Evolutionary conservation across 2,797 vertebrate genomes (phyloP).

Genomic region (Rhynchonycteris naso): DNA sequence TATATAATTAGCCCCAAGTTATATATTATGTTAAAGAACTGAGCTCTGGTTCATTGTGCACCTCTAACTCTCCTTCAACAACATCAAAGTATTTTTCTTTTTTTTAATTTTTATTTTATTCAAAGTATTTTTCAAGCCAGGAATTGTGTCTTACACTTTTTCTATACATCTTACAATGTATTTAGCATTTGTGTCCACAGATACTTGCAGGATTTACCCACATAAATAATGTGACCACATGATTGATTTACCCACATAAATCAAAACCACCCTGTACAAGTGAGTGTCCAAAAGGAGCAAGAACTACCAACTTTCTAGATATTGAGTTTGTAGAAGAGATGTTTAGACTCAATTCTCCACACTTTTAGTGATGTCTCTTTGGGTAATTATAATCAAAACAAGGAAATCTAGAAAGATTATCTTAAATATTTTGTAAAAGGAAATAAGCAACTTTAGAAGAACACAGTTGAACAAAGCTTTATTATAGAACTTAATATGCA

Average conservation of each 20-base stretch:
- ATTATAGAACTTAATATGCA: background rate
- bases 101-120: too few relatives aligned
- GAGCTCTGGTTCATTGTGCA: background rate
- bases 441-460: conserved; percentile 30
- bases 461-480: conserved; percentile 2
- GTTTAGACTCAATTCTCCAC: background rate
- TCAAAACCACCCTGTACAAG: background rate
- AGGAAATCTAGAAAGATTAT: background rate
- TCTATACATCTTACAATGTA: background rate
- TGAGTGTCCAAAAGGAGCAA: background rate
- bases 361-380: background rate
- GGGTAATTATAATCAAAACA: conserved; percentile 46
- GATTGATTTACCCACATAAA: background rate
- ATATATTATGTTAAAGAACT: background rate
- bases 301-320: conserved; percentile 14
- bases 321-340: background rate
- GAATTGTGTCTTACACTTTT: conserved; percentile 2
- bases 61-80: background rate
- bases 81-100: conserved; percentile 3
- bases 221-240: background rate
- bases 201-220: conserved; percentile 8
- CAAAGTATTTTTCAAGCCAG: conserved; percentile 8
- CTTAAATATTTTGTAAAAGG: conserved; percentile 5
- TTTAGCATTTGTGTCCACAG: background rate
- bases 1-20: background rate